These are phyloP conservation scores for Etheostoma cragini DNA, from an alignment of 2,113 vertebrate species.

Conservation along the genomic window DNA sequence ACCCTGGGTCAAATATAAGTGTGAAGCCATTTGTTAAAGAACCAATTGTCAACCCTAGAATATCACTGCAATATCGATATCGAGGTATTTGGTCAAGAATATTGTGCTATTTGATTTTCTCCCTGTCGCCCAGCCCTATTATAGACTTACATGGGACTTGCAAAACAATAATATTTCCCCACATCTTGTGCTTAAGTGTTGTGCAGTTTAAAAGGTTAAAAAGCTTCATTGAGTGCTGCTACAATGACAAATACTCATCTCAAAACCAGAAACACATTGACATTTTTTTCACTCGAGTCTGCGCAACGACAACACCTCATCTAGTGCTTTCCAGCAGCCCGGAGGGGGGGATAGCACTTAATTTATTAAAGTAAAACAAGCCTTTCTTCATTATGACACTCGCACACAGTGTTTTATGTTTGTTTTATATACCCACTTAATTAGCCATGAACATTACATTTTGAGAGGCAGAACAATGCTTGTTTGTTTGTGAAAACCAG, in stretches of 20 bases:
- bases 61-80: too few relatives aligned
- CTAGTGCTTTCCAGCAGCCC: slow-evolving; percentile 55
- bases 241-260: slow-evolving; percentile 32
- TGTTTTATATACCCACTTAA: slow-evolving; percentile 41
- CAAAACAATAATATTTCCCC: neutral
- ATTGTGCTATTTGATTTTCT: too few relatives aligned
- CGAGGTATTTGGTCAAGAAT: too few relatives aligned
- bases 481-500: slow-evolving; percentile 33
- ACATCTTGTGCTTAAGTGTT: neutral
- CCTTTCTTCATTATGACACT: slow-evolving; percentile 61
- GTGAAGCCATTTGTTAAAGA: too few relatives aligned
- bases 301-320: slow-evolving; percentile 33
- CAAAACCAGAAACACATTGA: slow-evolving; percentile 49
- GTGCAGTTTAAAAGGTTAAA: slow-evolving; percentile 5
- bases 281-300: slow-evolving; percentile 35
- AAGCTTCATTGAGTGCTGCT: neutral
- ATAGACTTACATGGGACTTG: neutral
- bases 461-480: slow-evolving; percentile 31
- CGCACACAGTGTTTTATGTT: slow-evolving; percentile 42
- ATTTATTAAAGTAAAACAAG: slow-evolving; percentile 61
- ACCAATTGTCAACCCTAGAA: too few relatives aligned
- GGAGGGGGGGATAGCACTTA: slow-evolving; percentile 34
- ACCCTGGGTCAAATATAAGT: too few relatives aligned
- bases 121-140: too few relatives aligned
- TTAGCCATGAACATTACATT: slow-evolving; percentile 27